Base-by-base conservation (phyloP, 2,797 vertebrate species). In the Galaxias olidus region DNA sequence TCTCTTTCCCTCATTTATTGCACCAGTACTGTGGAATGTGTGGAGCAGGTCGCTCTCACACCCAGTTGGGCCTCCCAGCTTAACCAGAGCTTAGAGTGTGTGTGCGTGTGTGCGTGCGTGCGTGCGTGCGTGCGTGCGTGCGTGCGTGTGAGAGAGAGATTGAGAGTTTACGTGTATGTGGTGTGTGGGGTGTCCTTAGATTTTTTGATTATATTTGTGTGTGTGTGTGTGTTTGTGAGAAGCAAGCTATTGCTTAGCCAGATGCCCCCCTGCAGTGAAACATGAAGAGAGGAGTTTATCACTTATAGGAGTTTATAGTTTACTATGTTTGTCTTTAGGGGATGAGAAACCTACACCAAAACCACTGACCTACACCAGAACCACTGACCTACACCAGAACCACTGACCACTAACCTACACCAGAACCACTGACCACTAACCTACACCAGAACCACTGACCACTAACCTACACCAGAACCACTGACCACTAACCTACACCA, bases 11-110 rank as follows among this genome's bases (percentile, higher is more conserved):
- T n/a, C 11, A 20, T 7, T 55, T 70, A 79, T 77, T 78, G 71
- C 79, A 66, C 76, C 63, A 58, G 78, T 58, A 77, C 71, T 80
- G 79, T 84, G 84, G 86, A 91, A 92, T 91, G 86, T 90, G 90
- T 79, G 59, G 65, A 85, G 70, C 77, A 57, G 74, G 71, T 78
- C 77, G 72, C 74, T 88, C 86, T 88, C 73, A 80, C 69, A 53
- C 79, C 76, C 76, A 74, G 81, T 77, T 86, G 80, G 76, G 74
- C 83, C 77, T 80, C 79, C 50, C 47, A 65, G 83, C 64, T 85
- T 85, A 89, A 79, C 64, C 61, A 67, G 67, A 81, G 85, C 90
- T 90, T 86, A 85, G 53, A 43, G 47, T 54, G 55, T 58, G 51
- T 51, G 53, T 61, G 65, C 48, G 64, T 57, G 63, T 63, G 59